Conservation (phyloP, 1,140 invertebrate genomes). For the Aphaenogaster floridana region DNA sequence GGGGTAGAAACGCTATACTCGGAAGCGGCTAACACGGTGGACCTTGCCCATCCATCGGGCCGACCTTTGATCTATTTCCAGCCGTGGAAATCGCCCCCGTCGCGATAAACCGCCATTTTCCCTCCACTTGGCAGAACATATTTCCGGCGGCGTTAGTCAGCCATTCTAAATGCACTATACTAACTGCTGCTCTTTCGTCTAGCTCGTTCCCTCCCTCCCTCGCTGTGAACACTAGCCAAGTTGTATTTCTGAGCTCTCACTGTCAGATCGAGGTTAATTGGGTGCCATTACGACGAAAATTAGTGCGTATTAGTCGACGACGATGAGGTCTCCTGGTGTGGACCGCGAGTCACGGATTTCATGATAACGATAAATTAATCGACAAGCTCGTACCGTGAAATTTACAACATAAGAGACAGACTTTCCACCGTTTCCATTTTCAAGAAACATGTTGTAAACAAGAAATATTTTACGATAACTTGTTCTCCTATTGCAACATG, state of each 20-base stretch:
- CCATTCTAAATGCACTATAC: slow-evolving; percentile 71
- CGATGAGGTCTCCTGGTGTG: slow-evolving; percentile 50
- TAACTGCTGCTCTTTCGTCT: slow-evolving; percentile 64
- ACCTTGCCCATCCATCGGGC: slow-evolving; percentile 65
- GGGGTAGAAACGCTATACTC: slow-evolving; percentile 42
- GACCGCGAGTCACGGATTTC: slow-evolving; percentile 38
- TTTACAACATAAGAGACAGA: neutral
- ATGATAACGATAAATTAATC: slow-evolving; percentile 67
- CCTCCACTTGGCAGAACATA: slow-evolving; percentile 62
- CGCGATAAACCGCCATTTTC: slow-evolving; percentile 71
- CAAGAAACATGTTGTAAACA: neutral
- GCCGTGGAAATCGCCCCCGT: slow-evolving; percentile 62
- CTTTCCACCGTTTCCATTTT: neutral
- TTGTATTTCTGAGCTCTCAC: slow-evolving; percentile 73
- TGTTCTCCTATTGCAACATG: neutral
- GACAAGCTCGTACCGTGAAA: neutral
- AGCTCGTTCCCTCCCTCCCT: slow-evolving; percentile 12
- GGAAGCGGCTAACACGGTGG: slow-evolving; percentile 33
- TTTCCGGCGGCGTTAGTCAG: slow-evolving; percentile 78
- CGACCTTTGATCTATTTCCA: slow-evolving; percentile 84
- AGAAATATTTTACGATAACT: neutral
- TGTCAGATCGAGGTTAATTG: slow-evolving; percentile 76
- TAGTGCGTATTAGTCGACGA: slow-evolving; percentile 64
- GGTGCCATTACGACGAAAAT: slow-evolving; percentile 73
- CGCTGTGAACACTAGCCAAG: slow-evolving; percentile 56